Conservation (phyloP, 2,888 invertebrate genomes). For the Thecocarcelia acutangulata region DNA sequence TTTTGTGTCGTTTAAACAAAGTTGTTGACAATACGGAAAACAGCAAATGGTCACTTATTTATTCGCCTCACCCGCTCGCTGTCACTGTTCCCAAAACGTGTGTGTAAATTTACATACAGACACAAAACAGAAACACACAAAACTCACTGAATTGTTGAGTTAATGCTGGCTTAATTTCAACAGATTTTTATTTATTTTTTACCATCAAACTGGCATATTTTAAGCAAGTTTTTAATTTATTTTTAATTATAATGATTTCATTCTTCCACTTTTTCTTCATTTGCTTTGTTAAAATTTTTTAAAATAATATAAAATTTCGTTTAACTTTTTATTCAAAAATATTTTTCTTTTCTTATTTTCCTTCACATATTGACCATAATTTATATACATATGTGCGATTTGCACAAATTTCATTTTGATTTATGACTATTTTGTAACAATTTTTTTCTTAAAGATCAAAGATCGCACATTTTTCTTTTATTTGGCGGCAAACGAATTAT, state of each 20-base stretch:
- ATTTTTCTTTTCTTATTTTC: not conserved
- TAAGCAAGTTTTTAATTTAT: constrained; percentile 23
- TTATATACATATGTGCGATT: constrained; percentile 28
- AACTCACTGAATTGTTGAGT: not conserved
- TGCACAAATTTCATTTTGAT: constrained; percentile 23
- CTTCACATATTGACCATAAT: not conserved
- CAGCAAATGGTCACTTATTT: constrained; percentile 23
- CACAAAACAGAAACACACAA: not conserved
- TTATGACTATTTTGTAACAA: constrained; percentile 17
- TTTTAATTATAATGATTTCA: constrained; percentile 47
- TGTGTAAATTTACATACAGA: not conserved
- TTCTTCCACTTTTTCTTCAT: constrained; percentile 1
- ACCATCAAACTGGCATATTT: not conserved
- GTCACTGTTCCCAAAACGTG: constrained; percentile 18
- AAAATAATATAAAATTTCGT: constrained; percentile 12
- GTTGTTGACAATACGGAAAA: constrained; percentile 16
- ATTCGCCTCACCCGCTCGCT: not conserved
- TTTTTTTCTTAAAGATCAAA: constrained; percentile 12
- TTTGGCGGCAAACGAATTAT: constrained; percentile 18
- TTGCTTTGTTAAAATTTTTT: not conserved
- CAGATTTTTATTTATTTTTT: not conserved
- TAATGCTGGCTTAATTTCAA: not conserved
- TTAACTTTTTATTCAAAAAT: not conserved
- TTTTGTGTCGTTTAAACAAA: constrained; percentile 46
- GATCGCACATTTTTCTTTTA: constrained; percentile 15